Conservation (phyloP, 2,113 vertebrate genomes). For the Heterocephalus glaber region DNA sequence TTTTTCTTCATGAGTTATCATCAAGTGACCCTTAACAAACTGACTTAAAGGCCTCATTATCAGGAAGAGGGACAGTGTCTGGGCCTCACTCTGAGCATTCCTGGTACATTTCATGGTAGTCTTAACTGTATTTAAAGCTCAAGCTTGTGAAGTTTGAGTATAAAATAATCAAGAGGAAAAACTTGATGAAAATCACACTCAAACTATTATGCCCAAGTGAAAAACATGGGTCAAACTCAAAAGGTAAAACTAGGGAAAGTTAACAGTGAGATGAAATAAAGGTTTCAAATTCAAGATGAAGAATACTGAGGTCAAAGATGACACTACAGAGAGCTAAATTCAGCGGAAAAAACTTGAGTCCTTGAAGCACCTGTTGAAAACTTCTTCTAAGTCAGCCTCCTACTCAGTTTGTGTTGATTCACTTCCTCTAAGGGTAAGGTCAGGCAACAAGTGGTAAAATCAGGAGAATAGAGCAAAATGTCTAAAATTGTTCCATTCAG, state of each 20-base stretch:
- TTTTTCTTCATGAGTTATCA: background rate
- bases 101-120: background rate
- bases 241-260: background rate
- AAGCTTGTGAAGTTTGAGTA: background rate
- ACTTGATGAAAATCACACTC: background rate
- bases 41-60: background rate
- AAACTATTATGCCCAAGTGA: background rate
- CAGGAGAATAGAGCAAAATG: background rate
- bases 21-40: background rate
- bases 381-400: background rate
- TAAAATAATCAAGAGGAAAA: slow-evolving; percentile 22
- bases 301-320: background rate
- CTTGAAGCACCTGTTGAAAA: background rate
- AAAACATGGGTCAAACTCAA: background rate
- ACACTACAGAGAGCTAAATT: background rate
- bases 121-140: background rate
- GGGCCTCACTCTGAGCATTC: background rate
- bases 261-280: background rate
- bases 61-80: background rate
- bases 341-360: background rate
- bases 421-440: background rate
- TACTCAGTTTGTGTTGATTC: background rate
- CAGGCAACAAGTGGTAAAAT: background rate
- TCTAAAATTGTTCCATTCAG: background rate
- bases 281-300: slow-evolving; percentile 44